These are phyloP conservation scores for Palythoa heliodiscus DNA, from an alignment of 92 coral and sea anemone species.

Conservation along the genomic window DNA sequence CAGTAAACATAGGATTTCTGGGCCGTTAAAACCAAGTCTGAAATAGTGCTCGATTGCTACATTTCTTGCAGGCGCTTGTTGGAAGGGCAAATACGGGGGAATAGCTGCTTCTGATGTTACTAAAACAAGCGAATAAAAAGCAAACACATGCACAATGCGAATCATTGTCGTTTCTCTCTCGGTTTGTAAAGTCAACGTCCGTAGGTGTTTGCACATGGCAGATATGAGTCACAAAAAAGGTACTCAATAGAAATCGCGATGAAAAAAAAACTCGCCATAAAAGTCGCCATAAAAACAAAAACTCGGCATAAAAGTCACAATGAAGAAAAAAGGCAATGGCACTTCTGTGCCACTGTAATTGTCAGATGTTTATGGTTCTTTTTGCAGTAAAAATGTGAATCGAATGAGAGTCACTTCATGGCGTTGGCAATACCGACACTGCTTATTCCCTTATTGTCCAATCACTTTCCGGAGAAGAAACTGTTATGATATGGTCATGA, in stretches of 20 bases:
- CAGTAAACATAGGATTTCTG: slow-evolving; percentile 66
- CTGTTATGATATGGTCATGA: no score
- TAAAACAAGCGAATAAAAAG: slow-evolving; percentile 8
- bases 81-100: slow-evolving; percentile 56
- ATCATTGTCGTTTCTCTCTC: neutral
- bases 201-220: neutral
- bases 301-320: slow-evolving; percentile 23
- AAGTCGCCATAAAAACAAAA: neutral
- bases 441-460: no score
- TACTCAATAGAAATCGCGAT: slow-evolving; percentile 6
- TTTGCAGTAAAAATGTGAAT: no score
- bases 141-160: neutral
- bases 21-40: slow-evolving; percentile 60
- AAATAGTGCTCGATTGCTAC: slow-evolving; percentile 65
- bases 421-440: no score
- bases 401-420: no score
- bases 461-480: no score
- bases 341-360: neutral
- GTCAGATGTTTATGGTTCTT: no score
- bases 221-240: neutral
- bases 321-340: slow-evolving; percentile 1
- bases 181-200: neutral
- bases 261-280: neutral
- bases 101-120: slow-evolving; percentile 45
- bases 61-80: slow-evolving; percentile 43